Percentiles rank a stretch among this genome's conserved stretches.
Evolutionary conservation across 2,113 vertebrate species (phyloP).

Genomic region (Gila orcuttii): DNA sequence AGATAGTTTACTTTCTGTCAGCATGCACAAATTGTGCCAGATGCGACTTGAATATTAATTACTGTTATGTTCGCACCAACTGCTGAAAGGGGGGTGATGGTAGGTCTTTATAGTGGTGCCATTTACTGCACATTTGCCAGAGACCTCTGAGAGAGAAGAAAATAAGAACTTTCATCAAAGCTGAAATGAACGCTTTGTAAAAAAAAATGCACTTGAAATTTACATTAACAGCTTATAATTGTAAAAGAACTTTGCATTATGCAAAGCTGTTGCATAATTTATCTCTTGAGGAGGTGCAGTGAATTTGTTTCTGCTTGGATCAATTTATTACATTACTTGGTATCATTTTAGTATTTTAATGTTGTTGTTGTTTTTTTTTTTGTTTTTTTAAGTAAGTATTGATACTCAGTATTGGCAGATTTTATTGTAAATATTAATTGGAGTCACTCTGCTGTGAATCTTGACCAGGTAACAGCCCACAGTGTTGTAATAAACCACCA

Average conservation of each 20-base stretch:
- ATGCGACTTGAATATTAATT: conserved; percentile 17
- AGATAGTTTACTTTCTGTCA: neutral
- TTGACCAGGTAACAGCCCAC: neutral
- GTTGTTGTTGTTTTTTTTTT: no score
- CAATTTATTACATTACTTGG: neutral
- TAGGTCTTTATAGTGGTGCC: neutral
- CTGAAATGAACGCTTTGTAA: neutral
- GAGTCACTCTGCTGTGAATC: neutral
- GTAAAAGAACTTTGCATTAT: neutral
- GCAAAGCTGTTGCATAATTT: neutral
- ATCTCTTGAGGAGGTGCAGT: neutral
- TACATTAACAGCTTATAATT: no score
- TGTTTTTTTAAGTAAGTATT: neutral
- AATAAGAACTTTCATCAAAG: neutral
- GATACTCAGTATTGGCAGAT: neutral
- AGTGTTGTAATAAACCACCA: neutral
- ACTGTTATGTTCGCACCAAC: neutral
- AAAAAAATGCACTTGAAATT: neutral
- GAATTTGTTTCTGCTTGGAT: neutral
- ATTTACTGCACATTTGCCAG: neutral
- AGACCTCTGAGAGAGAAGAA: neutral
- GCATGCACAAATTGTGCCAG: neutral
- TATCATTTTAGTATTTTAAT: no score
- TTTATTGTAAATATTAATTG: neutral
- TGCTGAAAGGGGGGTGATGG: neutral